These are phyloP conservation scores for Carcharodon carcharias DNA, from an alignment of 2,797 vertebrate genomes.

Conservation along the genomic window DNA sequence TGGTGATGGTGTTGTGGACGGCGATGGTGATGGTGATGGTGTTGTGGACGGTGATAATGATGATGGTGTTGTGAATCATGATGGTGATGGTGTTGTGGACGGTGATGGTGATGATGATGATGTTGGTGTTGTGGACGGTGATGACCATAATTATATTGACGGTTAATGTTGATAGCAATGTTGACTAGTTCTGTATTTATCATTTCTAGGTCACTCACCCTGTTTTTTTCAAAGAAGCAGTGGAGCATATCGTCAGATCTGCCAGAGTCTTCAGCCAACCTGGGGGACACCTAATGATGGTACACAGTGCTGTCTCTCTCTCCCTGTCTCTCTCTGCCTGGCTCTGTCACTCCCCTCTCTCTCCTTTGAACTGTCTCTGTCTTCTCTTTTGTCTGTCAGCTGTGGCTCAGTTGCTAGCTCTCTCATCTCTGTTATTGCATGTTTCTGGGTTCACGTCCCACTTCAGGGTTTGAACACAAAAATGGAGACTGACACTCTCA, in stretches of 20 bases:
- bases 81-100: background rate
- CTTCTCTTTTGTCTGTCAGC: background rate
- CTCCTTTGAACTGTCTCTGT: background rate
- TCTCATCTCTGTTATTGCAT: too few species aligned
- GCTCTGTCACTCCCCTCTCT: background rate
- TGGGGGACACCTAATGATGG: conserved; percentile 53
- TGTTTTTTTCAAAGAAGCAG: conserved; percentile 56
- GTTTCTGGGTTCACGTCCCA: too few species aligned
- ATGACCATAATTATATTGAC: too few species aligned
- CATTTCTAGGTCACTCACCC: conserved; percentile 36
- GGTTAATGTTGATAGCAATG: background rate
- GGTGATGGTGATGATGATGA: background rate
- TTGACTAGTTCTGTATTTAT: background rate
- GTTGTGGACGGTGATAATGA: too few species aligned
- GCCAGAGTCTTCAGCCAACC: conserved; percentile 53
- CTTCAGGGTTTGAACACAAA: too few species aligned
- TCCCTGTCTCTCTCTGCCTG: background rate
- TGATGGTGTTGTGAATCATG: background rate
- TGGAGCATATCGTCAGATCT: conserved; percentile 52
- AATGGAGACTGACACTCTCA: too few species aligned
- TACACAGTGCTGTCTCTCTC: conserved; percentile 39
- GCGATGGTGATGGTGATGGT: too few species aligned
- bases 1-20: too few species aligned
- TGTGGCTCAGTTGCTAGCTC: too few species aligned
- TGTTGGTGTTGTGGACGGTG: background rate